These are phyloP conservation scores for Acrocyrtus sp. DNA, from an alignment of 2,888 invertebrate species.

Conservation along the genomic window DNA sequence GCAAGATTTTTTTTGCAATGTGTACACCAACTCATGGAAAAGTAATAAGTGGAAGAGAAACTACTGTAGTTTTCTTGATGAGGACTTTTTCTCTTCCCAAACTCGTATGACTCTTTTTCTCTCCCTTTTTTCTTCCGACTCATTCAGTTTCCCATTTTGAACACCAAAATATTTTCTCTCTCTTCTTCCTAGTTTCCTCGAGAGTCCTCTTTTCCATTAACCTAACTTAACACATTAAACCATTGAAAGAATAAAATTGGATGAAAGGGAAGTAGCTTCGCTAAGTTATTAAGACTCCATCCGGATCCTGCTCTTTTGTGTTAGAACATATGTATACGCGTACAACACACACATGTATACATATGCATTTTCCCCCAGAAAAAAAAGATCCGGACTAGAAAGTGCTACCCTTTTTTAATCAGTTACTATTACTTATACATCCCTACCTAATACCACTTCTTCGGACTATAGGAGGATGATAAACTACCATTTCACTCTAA, in stretches of 20 bases:
- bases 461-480: no score
- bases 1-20: no score
- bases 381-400: no score
- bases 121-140: neutral
- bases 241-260: constrained; percentile 46
- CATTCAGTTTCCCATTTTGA: constrained; percentile 9
- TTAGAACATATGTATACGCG: neutral
- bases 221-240: constrained; percentile 50
- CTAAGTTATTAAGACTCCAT: constrained; percentile 49
- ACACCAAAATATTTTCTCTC: constrained; percentile 37
- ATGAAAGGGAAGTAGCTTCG: constrained; percentile 45
- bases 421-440: no score
- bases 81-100: neutral
- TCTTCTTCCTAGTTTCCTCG: constrained; percentile 38
- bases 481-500: no score
- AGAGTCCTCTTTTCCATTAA: constrained; percentile 52
- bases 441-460: no score
- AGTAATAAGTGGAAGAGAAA: no score
- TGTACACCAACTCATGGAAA: no score
- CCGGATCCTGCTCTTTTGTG: constrained; percentile 25
- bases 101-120: neutral
- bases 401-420: no score
- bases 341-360: constrained; percentile 1
- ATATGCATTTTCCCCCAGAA: no score
- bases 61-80: no score